Evolutionary conservation across 2,888 invertebrate genomes (phyloP), one percentile per base, ranked within the genome.

Genomic region (Elaeidobius kamerunicus): DNA sequence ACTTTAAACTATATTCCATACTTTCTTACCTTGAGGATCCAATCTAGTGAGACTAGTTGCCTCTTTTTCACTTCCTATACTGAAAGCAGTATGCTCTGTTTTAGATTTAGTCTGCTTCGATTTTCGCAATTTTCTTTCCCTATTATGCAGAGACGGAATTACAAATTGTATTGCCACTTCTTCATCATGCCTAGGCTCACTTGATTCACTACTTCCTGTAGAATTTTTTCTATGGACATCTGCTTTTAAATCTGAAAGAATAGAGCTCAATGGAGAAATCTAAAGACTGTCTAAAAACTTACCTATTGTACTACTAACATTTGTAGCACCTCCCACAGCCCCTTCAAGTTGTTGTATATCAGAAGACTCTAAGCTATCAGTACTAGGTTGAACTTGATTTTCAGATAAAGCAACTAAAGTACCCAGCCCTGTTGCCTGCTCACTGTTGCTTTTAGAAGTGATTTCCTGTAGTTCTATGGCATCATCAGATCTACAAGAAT

Each of bases 161-260:
- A 70, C 61, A 38, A 73, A 73, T 11, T 51, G 27, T 16, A 49
- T 42, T 3, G 32, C n/a, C 6, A 20, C 43, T 59, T 78, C 78
- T 59, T 78, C 78, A 17, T 79, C 76, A 11, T 34, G 19, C 36
- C 76, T 74, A 43, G 79, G 76, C 50, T 77, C 75, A 59, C 83
- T 82, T 58, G 88, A 87, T 68, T 88, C 86, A 62, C 88, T 88
- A 58, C 91, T 91, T 72, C 89, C 91, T 0, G 91, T 91, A 67
- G 91, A 91, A 70, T 91, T 91, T 70, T 91, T 92, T 52, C 92
- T 82, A 75, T 94, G 93, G 47, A 94, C 92, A 74, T 94, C 93
- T 53, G 91, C 93, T 78, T 92, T 91, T 63, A 93, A 79, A 79
- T 93, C 92, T 85, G 72, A 7, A 74, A 76, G 4, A n/a, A n/a